Base-by-base conservation (phyloP, 2,113 vertebrate genomes). In the Tenebrosternarchus preto region DNA sequence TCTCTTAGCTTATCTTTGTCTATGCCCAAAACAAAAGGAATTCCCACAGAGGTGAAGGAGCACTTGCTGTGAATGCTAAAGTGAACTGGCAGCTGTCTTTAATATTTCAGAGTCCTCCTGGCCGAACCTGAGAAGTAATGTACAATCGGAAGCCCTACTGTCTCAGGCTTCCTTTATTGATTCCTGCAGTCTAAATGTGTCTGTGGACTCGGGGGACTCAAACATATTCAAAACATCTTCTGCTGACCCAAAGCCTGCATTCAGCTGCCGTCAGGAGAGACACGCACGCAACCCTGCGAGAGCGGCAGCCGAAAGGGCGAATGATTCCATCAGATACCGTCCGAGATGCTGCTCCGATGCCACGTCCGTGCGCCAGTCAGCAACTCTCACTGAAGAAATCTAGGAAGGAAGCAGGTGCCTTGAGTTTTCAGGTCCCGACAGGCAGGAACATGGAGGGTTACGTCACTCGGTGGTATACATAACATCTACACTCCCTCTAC, bases 81-180 rank as follows among this genome's bases (percentile, higher is more conserved):
- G 17, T 63, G 59, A 61, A 68, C 43, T 78, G 79, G 76, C 70
- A 86, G 82, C 73, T 84, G 71, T 83, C 75, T 82, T 77, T 86
- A 85, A 86, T 84, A 88, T 88, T 87, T 88, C 39, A 82, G 36
- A 80, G 72, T 63, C 57, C 36, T 63, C 46, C 63, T 59, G 31
- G 77, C 61, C 33, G 57, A 43, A 43, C 64, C 76, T 20, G 29
- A 46, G 59, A 69, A 43, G 25, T 79, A 55, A 64, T 64, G 63
- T 29, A 46, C 27, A 57, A 33, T 71, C 36, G 20, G 4, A 80
- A 36, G 72, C 59, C 6, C 16, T 43, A 16, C 43, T 27, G 33
- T 64, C 56, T 60, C 69, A 74, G 17, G 59, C 1, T 76, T 83
- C 31, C 73, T 69, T 84, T 77, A 80, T 69, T 63, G 33, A 84